Base-by-base conservation (phyloP, 1,140 invertebrate genomes). In the Philopotamus ludificatus region DNA sequence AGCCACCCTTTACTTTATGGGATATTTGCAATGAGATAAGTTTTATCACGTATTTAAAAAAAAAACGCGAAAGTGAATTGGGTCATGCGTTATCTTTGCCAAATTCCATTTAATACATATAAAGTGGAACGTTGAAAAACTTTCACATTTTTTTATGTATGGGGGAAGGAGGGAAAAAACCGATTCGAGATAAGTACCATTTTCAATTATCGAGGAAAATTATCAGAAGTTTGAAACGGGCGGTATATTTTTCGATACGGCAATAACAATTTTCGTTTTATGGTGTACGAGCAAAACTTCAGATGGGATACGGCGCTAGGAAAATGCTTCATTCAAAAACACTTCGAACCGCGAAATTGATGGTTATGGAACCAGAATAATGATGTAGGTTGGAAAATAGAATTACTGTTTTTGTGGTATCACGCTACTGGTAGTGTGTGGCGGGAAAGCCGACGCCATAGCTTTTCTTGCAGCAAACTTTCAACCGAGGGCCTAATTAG, bases 181-280 rank as follows among this genome's bases (percentile, higher is more conserved):
- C n/a, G n/a, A n/a, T n/a, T n/a, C n/a, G n/a, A n/a, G 34, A 8
- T n/a, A 39, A 39, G n/a, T 8, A 39, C n/a, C 34, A n/a, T 39
- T 39, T 47, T 47, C 44, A 47, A 47, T 47, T 47, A 47, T 39
- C 44, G 44, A 20, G 10, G 44, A 7, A 34, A 34, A 34, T 34
- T 34, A 34, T 4, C 4, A 34, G 28, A 34, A 34, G 28, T 34
- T 39, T 34, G 28, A 34, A 34, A 34, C 12, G 28, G 28, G 28
- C 4, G 12, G n/a, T n/a, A n/a, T n/a, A 47, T 20, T 9, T 20
- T 12, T 47, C 18, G 44, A 47, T 20, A 15, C 4, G 8, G 44
- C 44, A 12, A 47, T 47, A 47, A 47, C 44, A 47, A 47, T 47
- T 47, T 47, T 47, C 44, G 10, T 47, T 47, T 47, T 47, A 47